A percentile compares a stretch with the other conserved stretches of the same genome.
These are phyloP conservation scores for Spodoptera exigua DNA, from an alignment of 2,888 invertebrate genomes.

Conservation along the genomic window DNA sequence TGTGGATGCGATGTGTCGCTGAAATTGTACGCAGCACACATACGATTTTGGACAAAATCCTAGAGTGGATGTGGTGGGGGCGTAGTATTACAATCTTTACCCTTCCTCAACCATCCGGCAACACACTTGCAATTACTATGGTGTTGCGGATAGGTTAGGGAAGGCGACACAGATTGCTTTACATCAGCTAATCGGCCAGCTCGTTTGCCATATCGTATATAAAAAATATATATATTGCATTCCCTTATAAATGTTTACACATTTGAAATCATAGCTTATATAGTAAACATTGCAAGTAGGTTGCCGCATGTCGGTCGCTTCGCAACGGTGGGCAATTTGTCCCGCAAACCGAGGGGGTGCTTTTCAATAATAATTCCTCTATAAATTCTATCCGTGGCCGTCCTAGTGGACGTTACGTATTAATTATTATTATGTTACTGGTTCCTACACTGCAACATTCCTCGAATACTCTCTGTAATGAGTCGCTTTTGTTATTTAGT, in stretches of 20 bases:
- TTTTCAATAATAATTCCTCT: constrained; percentile 82
- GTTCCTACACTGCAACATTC: constrained; percentile 78
- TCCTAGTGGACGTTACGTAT: constrained; percentile 69
- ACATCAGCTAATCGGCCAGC: too few species aligned
- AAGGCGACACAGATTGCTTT: too few species aligned
- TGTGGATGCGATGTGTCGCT: too few species aligned
- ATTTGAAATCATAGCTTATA: constrained; percentile 36
- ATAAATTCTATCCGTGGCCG: constrained; percentile 78
- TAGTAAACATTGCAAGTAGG: constrained; percentile 46
- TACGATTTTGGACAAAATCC: too few species aligned
- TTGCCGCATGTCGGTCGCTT: constrained; percentile 59
- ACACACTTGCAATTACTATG: too few species aligned
- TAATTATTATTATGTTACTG: constrained; percentile 83
- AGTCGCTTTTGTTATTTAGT: constrained; percentile 60
- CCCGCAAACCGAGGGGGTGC: constrained; percentile 63
- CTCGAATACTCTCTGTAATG: constrained; percentile 76
- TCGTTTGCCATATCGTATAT: too few species aligned
- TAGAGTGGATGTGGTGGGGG: too few species aligned
- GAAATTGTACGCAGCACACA: too few species aligned
- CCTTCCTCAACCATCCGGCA: too few species aligned
- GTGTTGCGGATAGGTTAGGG: too few species aligned
- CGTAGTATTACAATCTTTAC: too few species aligned
- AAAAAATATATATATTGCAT: too few species aligned
- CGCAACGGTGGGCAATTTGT: constrained; percentile 75
- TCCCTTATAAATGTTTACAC: background rate